Percentiles rank a stretch among this genome's conserved stretches.
phyloP scores from a whole-genome alignment of 1,140 invertebrate species.

The Thaumetopoea pityocampa region DNA sequence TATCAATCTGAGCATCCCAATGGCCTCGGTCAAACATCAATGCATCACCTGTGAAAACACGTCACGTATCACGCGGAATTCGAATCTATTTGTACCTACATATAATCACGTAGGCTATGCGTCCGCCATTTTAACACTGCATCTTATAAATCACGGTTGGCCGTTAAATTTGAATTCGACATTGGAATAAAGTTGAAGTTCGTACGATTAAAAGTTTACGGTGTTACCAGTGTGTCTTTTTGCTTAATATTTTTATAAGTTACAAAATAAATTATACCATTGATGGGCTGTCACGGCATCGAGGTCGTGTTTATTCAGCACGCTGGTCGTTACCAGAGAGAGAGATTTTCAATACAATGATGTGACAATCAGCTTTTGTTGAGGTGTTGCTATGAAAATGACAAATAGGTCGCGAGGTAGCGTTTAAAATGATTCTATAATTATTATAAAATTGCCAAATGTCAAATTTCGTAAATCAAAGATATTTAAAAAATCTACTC shows the following conservation, averaged over 20 bases:
- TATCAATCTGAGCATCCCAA: no score
- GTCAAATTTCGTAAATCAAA: no score
- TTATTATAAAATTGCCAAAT: no score
- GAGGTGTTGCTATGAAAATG: conserved; percentile 8
- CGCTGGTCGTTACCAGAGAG: conserved; percentile 16
- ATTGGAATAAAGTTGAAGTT: conserved; percentile 28
- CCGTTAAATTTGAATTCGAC: conserved; percentile 16
- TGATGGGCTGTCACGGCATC: conserved; percentile 46
- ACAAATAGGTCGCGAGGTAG: conserved; percentile 21
- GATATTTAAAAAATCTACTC: no score
- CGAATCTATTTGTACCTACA: conserved; percentile 9
- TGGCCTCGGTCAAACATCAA: no score
- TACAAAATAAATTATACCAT: conserved; percentile 63
- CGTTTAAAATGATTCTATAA: conserved; percentile 13
- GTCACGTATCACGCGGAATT: neutral
- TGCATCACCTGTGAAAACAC: conserved; percentile 9
- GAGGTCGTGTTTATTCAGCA: conserved; percentile 41
- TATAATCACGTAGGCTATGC: conserved; percentile 8
- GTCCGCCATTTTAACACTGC: conserved; percentile 15
- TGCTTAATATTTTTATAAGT: conserved; percentile 55
- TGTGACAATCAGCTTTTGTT: conserved; percentile 26
- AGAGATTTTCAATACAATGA: conserved; percentile 23
- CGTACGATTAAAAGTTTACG: neutral
- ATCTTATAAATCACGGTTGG: conserved; percentile 33
- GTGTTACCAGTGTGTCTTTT: conserved; percentile 26